phyloP scores from a whole-genome alignment of 2,888 invertebrate species.

The Coecobrya sp. region DNA sequence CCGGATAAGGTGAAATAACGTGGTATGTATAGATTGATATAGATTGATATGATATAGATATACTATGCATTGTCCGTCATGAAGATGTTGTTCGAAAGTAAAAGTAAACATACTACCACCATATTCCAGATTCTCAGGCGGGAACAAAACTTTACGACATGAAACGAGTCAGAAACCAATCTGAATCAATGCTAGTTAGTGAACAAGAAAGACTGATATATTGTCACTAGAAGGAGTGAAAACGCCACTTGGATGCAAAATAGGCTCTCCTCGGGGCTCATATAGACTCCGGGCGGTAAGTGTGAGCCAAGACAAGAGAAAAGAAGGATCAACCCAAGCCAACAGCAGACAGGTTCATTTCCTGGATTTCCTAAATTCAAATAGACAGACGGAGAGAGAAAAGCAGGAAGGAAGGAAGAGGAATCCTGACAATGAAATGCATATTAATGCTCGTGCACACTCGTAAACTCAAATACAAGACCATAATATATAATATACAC shows the following conservation, averaged over 20 bases:
- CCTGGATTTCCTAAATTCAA: conserved; percentile 50
- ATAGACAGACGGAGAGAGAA: conserved; percentile 9
- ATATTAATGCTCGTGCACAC: conserved; percentile 64
- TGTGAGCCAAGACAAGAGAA: conserved; percentile 1
- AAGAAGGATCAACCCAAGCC: conserved; percentile 8
- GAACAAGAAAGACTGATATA: conserved; percentile 19
- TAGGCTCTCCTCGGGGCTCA: background rate
- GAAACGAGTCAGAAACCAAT: conserved; percentile 23
- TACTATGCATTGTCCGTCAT: background rate
- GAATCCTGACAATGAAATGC: conserved; percentile 73
- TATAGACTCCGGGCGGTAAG: background rate
- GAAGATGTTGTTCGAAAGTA: background rate
- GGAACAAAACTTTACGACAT: background rate
- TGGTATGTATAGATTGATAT: no score
- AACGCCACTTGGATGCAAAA: conserved; percentile 35
- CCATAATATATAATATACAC: background rate
- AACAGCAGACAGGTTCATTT: conserved; percentile 71
- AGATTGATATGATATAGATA: no score
- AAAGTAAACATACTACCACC: conserved; percentile 16
- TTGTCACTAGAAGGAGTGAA: conserved; percentile 25
- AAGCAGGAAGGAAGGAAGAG: conserved; percentile 57
- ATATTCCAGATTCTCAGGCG: conserved; percentile 20
- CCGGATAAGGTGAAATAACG: background rate
- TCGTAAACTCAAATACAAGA: background rate
- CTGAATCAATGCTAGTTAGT: conserved; percentile 15